Evolutionary conservation across 2,888 invertebrate genomes (phyloP).

Genomic region (Drosophila flavopinicola): DNA sequence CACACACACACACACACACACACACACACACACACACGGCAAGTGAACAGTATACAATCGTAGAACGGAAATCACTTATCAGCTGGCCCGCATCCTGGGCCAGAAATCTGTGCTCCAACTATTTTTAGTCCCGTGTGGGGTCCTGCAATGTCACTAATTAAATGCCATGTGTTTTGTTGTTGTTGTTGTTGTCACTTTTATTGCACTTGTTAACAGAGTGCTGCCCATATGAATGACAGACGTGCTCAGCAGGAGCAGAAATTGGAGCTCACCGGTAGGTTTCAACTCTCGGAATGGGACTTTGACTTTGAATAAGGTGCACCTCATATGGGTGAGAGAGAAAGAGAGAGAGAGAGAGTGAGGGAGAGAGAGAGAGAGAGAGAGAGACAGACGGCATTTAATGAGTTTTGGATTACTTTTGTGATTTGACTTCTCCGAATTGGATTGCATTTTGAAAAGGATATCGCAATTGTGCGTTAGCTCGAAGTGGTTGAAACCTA

Average conservation of each 20-base stretch:
- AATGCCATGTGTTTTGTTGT: slow-evolving; percentile 13
- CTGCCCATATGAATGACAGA: slow-evolving; percentile 12
- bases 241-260: neutral
- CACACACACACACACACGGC: slow-evolving; percentile 2
- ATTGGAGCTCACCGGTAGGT: no score
- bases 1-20: slow-evolving; percentile 1
- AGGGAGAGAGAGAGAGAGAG: neutral
- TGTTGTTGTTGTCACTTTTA: slow-evolving; percentile 5
- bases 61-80: slow-evolving; percentile 71
- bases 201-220: slow-evolving; percentile 45
- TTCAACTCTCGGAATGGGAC: no score
- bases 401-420: neutral
- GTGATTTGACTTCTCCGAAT: neutral
- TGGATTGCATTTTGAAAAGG: neutral
- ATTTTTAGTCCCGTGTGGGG: slow-evolving; percentile 10
- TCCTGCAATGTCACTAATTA: slow-evolving; percentile 52
- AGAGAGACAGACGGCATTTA: neutral
- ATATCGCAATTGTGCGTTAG: no score
- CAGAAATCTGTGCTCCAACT: neutral
- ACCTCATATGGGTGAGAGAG: neutral
- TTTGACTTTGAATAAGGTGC: neutral
- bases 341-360: neutral
- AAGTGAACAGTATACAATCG: slow-evolving; percentile 68
- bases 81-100: slow-evolving; percentile 34
- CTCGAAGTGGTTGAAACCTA: no score